Evolutionary conservation across 2,888 invertebrate genomes (phyloP).

Genomic region (Psylliodes chrysocephalus): DNA sequence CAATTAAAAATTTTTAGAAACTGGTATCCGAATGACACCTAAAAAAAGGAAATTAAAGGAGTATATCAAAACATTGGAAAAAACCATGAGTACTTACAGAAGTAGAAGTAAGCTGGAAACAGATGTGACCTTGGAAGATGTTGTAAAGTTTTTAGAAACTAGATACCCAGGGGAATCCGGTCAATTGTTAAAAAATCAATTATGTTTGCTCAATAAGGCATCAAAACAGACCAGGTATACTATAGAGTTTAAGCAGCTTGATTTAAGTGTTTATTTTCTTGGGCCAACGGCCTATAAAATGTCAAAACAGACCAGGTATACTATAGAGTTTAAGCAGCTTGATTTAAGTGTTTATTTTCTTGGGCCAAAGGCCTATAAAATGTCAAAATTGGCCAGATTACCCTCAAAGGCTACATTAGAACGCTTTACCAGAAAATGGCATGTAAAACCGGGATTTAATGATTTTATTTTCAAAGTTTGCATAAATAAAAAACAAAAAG

Average conservation of each 20-base stretch:
- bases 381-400: neutral
- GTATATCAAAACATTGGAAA: neutral
- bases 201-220: neutral
- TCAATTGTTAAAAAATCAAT: neutral
- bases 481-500: no score
- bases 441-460: neutral
- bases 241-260: conserved; percentile 1
- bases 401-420: neutral
- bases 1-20: no score
- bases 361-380: neutral
- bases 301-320: neutral
- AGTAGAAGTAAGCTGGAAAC: neutral
- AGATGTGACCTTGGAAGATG: neutral
- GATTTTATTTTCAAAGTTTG: neutral
- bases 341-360: neutral
- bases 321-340: conserved; percentile 2
- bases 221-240: neutral
- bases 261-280: neutral
- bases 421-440: neutral
- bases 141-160: neutral
- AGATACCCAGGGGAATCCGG: neutral
- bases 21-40: no score
- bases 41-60: neutral
- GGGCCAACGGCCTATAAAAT: no score
- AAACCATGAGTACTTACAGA: neutral